These are phyloP conservation scores for Enteromius radiatus DNA, from an alignment of 2,797 vertebrate species.

Conservation along the genomic window DNA sequence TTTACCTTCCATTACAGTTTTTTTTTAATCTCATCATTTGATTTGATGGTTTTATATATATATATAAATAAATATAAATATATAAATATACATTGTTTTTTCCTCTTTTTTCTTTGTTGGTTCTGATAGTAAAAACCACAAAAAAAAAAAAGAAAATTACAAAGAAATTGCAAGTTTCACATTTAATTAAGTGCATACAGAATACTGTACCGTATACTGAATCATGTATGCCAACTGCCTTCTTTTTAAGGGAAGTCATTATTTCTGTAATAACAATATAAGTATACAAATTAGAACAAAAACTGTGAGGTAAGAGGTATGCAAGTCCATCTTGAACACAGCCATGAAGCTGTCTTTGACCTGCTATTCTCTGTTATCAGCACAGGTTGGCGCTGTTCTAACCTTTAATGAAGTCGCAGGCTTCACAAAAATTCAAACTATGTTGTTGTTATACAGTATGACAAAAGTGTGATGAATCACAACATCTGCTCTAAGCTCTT, in stretches of 20 bases:
- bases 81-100: no score
- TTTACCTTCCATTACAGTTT: not conserved
- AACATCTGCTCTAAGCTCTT: not conserved
- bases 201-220: no score
- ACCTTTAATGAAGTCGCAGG: not conserved
- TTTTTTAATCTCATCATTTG: not conserved
- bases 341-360: not conserved
- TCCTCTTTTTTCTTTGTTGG: no score
- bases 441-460: not conserved
- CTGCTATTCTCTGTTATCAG: constrained; percentile 3
- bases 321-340: not conserved
- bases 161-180: no score
- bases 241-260: not conserved
- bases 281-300: not conserved
- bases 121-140: no score
- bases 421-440: constrained; percentile 13
- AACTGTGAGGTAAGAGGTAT: not conserved
- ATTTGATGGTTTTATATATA: not conserved
- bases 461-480: constrained; percentile 6
- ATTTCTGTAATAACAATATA: not conserved
- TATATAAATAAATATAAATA: no score
- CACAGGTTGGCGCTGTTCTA: constrained; percentile 34
- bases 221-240: no score
- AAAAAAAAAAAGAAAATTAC: no score
- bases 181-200: no score